phyloP scores from a whole-genome alignment of 35 echinoderm and acorn worm species.

The Diadema setosum region DNA sequence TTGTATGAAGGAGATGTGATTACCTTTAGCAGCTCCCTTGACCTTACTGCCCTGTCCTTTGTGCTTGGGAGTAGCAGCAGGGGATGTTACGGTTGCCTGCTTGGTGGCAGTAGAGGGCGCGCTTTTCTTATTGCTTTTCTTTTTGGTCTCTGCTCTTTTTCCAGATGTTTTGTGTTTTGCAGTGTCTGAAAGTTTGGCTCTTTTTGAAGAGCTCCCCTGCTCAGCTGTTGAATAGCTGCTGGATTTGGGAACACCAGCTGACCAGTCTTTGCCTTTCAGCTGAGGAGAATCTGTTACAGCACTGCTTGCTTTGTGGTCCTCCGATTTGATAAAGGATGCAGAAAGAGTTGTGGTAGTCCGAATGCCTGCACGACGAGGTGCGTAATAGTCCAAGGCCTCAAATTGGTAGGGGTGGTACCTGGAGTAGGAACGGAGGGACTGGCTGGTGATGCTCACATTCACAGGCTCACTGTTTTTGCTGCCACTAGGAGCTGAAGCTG shows the following conservation, averaged over 20 bases:
- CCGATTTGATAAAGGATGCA: not conserved
- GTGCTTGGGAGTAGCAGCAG: not conserved
- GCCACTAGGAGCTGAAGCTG: not conserved
- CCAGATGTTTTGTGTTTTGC: constrained; percentile 30
- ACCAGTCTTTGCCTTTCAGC: constrained; percentile 2
- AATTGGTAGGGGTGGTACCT: constrained; percentile 74
- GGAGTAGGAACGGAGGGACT: constrained; percentile 77
- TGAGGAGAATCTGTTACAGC: constrained; percentile 8
- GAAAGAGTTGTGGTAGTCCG: constrained; percentile 54
- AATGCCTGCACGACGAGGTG: constrained; percentile 41
- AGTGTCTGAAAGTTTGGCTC: not conserved
- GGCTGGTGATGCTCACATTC: constrained; percentile 49
- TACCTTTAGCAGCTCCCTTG: constrained; percentile 41
- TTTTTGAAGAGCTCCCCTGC: not conserved
- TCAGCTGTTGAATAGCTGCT: not conserved
- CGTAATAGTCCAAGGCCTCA: constrained; percentile 84
- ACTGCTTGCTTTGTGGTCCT: constrained; percentile 19
- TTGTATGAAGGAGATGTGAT: too few relatives aligned
- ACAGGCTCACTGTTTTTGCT: not conserved
- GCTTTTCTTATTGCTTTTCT: constrained; percentile 31
- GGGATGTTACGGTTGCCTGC: not conserved
- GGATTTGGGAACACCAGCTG: not conserved
- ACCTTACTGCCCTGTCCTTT: constrained; percentile 26
- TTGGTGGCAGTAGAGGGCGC: not conserved
- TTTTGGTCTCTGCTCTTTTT: constrained; percentile 4